A percentile compares a stretch with the other conserved stretches of the same genome.
Evolutionary conservation across 2,797 vertebrate species (phyloP).

Genomic region (Chromobotia macracanthus): DNA sequence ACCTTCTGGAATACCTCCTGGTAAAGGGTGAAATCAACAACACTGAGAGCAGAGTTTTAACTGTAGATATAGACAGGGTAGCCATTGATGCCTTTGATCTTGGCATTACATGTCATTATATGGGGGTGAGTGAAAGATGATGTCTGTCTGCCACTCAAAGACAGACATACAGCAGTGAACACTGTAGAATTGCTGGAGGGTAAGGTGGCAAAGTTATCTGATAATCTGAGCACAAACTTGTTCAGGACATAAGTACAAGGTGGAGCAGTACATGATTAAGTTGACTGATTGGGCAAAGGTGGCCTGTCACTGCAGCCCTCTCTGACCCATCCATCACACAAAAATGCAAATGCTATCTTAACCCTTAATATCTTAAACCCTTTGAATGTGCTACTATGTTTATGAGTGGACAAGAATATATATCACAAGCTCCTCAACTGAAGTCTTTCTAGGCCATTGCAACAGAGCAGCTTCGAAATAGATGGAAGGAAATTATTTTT

Average conservation of each 20-base stretch:
- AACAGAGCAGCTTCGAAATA: conserved; percentile 32
- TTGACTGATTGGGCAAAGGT: conserved; percentile 47
- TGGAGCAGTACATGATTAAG: conserved; percentile 53
- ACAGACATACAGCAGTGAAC: background rate
- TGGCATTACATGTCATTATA: background rate
- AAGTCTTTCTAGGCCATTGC: conserved; percentile 26
- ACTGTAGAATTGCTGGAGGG: background rate
- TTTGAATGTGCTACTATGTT: conserved; percentile 49
- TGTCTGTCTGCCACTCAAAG: background rate
- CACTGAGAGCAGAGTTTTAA: background rate
- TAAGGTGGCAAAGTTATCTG: conserved; percentile 16
- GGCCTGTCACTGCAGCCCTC: conserved; percentile 43
- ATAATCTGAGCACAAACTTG: conserved; percentile 49
- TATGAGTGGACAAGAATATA: conserved; percentile 43
- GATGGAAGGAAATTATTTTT: conserved; percentile 5
- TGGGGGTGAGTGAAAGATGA: background rate
- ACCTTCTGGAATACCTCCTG: no score
- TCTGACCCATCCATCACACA: conserved; percentile 47
- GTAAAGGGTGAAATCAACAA: background rate
- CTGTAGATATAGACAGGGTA: conserved; percentile 10
- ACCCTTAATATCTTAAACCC: background rate
- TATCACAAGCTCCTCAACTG: conserved; percentile 35
- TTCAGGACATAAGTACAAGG: conserved; percentile 28
- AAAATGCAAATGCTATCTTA: conserved; percentile 36
- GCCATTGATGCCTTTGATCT: background rate